Conservation (phyloP, 2,888 invertebrate genomes). For the Villa cingulata region DNA sequence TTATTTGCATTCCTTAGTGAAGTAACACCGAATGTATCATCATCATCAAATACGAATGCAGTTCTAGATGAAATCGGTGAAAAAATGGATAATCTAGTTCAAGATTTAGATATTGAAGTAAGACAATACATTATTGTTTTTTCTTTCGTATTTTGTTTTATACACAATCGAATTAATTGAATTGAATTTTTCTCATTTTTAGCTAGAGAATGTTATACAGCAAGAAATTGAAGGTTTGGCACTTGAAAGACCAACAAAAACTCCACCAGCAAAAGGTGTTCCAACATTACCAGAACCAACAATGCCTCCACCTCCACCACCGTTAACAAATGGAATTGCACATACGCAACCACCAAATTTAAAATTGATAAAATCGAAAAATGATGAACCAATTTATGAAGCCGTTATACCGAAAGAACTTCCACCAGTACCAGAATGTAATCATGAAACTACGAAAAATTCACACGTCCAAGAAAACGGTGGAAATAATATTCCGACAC, state of each 20-base stretch:
- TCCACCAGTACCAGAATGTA: conserved; percentile 31
- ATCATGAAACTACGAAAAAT: conserved; percentile 14
- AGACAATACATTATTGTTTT: conserved; percentile 3
- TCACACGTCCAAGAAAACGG: conserved; percentile 15
- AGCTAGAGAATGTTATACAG: conserved; percentile 49
- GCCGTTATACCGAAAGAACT: conserved; percentile 58
- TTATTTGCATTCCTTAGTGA: conserved; percentile 82
- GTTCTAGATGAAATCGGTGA: conserved; percentile 71
- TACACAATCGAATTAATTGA: neutral
- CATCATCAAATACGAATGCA: conserved; percentile 45
- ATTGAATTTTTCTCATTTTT: conserved; percentile 11
- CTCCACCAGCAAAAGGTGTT: conserved; percentile 28
- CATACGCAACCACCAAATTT: conserved; percentile 22
- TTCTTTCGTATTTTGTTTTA: conserved; percentile 1
- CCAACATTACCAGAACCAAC: conserved; percentile 64
- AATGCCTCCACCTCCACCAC: conserved; percentile 57
- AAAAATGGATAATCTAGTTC: conserved; percentile 69
- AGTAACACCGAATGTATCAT: conserved; percentile 47
- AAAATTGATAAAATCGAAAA: conserved; percentile 19
- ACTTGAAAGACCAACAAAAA: conserved; percentile 28
- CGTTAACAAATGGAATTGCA: conserved; percentile 22
- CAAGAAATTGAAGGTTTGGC: conserved; percentile 44
- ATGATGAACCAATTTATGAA: conserved; percentile 71
- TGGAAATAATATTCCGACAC: conserved; percentile 2
- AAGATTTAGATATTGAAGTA: conserved; percentile 68